phyloP scores from a whole-genome alignment of 2,888 invertebrate species.

The Malthinus seriepunctatus region DNA sequence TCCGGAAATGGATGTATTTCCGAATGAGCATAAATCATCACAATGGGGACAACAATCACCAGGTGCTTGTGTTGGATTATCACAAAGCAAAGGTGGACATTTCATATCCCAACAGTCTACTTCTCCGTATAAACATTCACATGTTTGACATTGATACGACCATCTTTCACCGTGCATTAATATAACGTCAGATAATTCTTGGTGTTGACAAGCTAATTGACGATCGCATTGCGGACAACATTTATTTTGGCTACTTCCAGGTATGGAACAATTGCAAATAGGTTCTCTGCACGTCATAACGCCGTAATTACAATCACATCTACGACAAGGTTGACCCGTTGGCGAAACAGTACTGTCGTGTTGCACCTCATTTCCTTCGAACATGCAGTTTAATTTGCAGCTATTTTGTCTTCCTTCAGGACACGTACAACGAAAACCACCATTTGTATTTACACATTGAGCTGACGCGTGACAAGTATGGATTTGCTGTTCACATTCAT shows the following conservation, averaged over 20 bases:
- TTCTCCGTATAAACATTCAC: constrained; percentile 89
- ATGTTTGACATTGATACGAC: constrained; percentile 90
- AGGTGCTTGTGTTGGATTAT: constrained; percentile 63
- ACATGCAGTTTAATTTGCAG: constrained; percentile 76
- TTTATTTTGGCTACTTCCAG: constrained; percentile 58
- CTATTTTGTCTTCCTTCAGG: constrained; percentile 55
- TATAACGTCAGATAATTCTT: constrained; percentile 74
- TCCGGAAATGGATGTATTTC: constrained; percentile 51
- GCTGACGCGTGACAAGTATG: constrained; percentile 82
- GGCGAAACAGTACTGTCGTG: constrained; percentile 62
- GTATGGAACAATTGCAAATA: constrained; percentile 67
- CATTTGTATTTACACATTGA: constrained; percentile 78
- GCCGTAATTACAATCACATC: constrained; percentile 61
- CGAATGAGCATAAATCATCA: constrained; percentile 58
- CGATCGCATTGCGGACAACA: constrained; percentile 85
- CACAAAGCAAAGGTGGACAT: constrained; percentile 73
- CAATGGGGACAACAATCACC: constrained; percentile 75
- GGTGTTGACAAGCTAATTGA: constrained; percentile 74
- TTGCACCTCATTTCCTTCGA: constrained; percentile 66
- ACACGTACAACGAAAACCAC: constrained; percentile 79
- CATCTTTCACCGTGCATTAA: constrained; percentile 84
- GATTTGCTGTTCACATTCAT: constrained; percentile 77
- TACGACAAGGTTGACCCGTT: constrained; percentile 54
- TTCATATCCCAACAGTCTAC: constrained; percentile 88
- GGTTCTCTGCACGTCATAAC: constrained; percentile 71